phyloP scores from a whole-genome alignment of 2,797 vertebrate genomes.

The Microctenopoma stevenorrisi region DNA sequence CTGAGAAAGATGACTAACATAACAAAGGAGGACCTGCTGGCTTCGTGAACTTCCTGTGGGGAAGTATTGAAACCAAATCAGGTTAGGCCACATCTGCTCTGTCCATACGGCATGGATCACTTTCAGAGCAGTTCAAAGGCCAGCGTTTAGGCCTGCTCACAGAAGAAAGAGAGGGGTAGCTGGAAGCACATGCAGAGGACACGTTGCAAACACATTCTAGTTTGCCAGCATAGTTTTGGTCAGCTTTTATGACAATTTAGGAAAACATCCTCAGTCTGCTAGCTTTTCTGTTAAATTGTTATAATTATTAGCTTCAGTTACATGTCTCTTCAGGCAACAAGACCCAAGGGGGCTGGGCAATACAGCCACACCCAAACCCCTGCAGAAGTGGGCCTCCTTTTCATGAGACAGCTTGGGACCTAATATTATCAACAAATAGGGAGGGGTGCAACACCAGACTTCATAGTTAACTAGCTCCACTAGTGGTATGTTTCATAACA shows the following conservation, averaged over 20 bases:
- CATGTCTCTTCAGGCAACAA: conserved; percentile 42
- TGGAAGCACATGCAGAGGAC: conserved; percentile 72
- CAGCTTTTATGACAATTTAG: conserved; percentile 65
- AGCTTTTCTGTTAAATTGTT: conserved; percentile 41
- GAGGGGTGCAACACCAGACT: conserved; percentile 55
- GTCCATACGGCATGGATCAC: conserved; percentile 83
- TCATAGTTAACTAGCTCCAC: conserved; percentile 61
- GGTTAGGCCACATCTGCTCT: conserved; percentile 84
- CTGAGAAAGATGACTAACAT: conserved; percentile 79
- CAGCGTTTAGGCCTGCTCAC: conserved; percentile 76
- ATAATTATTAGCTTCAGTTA: conserved; percentile 67
- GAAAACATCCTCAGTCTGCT: conserved; percentile 52
- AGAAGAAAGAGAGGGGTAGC: conserved; percentile 77
- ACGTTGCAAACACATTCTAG: conserved; percentile 66
- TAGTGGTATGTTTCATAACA: conserved; percentile 54
- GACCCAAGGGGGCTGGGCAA: conserved; percentile 42
- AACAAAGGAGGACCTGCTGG: conserved; percentile 81
- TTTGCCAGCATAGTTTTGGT: conserved; percentile 65
- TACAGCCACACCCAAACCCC: conserved; percentile 58
- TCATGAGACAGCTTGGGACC: conserved; percentile 59
- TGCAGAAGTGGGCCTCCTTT: conserved; percentile 53
- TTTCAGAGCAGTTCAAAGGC: conserved; percentile 84
- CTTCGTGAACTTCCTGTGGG: conserved; percentile 84
- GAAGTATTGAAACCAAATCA: conserved; percentile 85
- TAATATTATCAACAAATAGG: conserved; percentile 58